Conservation (phyloP, 2,113 vertebrate species). For the Genyomyrus donnyi region DNA sequence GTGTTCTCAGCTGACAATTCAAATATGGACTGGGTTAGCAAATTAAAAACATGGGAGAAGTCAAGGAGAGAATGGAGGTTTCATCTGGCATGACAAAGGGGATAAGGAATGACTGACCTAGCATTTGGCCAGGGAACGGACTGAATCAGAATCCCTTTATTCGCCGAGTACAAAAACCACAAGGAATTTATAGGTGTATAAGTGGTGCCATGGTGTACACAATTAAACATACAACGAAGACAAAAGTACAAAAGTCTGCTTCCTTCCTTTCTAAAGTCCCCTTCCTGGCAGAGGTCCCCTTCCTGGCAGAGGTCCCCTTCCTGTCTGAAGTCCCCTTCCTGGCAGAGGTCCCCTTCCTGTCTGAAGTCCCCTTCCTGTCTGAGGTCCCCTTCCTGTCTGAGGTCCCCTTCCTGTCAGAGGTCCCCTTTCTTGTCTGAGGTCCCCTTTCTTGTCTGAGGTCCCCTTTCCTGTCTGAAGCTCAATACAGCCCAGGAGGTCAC, state of each 20-base stretch:
- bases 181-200: background rate
- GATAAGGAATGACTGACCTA: background rate
- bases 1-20: background rate
- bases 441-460: background rate
- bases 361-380: background rate
- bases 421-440: background rate
- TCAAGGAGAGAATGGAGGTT: background rate
- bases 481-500: background rate
- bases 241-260: background rate
- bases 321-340: background rate
- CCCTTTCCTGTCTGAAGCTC: background rate
- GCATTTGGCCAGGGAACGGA: background rate
- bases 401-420: background rate
- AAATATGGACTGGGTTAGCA: background rate
- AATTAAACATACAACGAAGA: background rate
- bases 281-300: background rate
- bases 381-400: background rate
- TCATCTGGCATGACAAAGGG: background rate
- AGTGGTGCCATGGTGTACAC: background rate
- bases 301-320: accelerated
- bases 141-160: background rate
- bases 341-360: background rate
- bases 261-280: background rate
- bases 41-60: background rate
- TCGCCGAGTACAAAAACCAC: background rate